These are phyloP conservation scores for Ceratosolen fusciceps DNA, from an alignment of 1,140 invertebrate genomes.

Conservation along the genomic window DNA sequence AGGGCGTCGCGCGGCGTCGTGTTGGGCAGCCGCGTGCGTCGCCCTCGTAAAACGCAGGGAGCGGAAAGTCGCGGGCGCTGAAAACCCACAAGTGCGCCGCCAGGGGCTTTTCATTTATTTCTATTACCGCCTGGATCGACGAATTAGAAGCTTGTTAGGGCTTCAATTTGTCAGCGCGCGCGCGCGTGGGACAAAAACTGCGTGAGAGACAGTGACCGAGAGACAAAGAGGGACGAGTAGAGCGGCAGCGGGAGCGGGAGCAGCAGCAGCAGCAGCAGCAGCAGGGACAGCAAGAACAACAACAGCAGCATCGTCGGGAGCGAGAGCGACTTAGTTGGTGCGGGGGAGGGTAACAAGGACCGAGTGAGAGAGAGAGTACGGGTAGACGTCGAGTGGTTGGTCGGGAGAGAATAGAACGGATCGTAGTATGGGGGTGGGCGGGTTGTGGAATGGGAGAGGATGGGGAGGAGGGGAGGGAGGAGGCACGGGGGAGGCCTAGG, in stretches of 20 bases:
- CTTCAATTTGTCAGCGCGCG: conserved; percentile 49
- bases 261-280: not conserved
- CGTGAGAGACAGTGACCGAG: no score
- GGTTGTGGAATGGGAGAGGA: not conserved
- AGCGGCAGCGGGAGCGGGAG: not conserved
- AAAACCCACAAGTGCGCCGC: conserved; percentile 3
- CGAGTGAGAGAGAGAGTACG: not conserved
- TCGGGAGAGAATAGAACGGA: not conserved
- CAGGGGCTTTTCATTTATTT: conserved; percentile 49
- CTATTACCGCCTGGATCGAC: conserved; percentile 46
- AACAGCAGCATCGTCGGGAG: not conserved
- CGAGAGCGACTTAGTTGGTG: no score
- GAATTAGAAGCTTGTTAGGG: conserved; percentile 49
- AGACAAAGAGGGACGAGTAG: no score
- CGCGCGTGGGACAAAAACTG: conserved; percentile 1
- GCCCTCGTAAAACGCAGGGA: not conserved
- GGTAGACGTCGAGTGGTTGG: not conserved
- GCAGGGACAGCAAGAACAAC: not conserved
- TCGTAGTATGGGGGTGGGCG: not conserved
- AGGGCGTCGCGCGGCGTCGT: no score
- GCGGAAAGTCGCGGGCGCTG: not conserved
- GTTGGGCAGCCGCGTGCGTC: not conserved
- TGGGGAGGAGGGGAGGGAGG: not conserved
- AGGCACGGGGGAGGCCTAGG: not conserved
- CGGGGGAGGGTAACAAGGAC: no score